Evolutionary conservation across 2,888 invertebrate genomes (phyloP).

Genomic region (Xylocampa areola): DNA sequence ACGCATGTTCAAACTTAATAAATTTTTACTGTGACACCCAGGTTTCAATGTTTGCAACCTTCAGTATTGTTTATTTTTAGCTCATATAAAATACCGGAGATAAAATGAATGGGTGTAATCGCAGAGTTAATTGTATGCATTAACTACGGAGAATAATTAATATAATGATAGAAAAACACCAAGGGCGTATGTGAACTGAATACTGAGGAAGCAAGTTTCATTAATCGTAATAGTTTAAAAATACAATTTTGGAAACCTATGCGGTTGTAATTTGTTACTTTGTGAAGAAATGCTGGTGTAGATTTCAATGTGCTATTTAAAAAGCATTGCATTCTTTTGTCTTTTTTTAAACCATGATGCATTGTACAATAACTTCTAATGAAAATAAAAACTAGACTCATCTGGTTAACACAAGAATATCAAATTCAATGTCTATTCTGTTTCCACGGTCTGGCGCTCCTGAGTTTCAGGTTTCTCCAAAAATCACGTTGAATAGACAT

Average conservation of each 20-base stretch:
- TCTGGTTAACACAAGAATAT: conserved; percentile 20
- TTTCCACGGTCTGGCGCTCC: conserved; percentile 4
- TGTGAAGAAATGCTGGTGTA: conserved; percentile 12
- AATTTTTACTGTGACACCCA: conserved; percentile 2
- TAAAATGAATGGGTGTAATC: conserved; percentile 13
- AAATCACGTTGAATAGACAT: conserved; percentile 10
- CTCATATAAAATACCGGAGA: conserved; percentile 8
- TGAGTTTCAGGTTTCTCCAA: conserved; percentile 25
- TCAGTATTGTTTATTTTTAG: conserved; percentile 14
- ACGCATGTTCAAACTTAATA: conserved; percentile 10
- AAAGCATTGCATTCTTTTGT: conserved; percentile 22
- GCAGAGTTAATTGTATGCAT: conserved; percentile 29
- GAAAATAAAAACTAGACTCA: conserved; percentile 6
- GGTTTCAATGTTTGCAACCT: conserved; percentile 6
- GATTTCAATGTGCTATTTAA: conserved; percentile 17
- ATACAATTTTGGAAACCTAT: background rate
- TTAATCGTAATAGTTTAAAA: conserved; percentile 1
- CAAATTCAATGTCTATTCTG: conserved; percentile 26
- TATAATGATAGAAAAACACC: conserved; percentile 23
- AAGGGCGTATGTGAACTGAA: conserved; percentile 16
- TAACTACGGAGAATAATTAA: conserved; percentile 22
- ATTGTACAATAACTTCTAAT: conserved; percentile 1
- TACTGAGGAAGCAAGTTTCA: conserved; percentile 5
- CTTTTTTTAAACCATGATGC: background rate
- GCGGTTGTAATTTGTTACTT: background rate